Conservation (phyloP, 2,113 vertebrate species). For the Platichthys flesus region DNA sequence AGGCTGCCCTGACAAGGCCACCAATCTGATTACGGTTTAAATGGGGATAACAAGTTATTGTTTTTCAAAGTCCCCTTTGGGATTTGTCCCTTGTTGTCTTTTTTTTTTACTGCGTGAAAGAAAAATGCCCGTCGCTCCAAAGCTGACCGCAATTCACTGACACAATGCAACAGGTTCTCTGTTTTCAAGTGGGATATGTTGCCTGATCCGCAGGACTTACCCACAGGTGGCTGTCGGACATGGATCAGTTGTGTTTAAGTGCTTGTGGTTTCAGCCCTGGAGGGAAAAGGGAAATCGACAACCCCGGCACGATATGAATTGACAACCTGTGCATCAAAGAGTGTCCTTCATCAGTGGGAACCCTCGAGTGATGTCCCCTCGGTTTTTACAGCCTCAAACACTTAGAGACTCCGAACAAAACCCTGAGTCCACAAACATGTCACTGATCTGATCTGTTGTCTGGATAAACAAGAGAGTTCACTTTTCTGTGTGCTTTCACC, state of each 20-base stretch:
- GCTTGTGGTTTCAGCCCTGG: conserved; percentile 57
- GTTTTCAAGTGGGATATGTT: conserved; percentile 64
- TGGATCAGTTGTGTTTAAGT: conserved; percentile 52
- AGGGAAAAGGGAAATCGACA: conserved; percentile 50
- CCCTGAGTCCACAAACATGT: background rate
- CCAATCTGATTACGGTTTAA: conserved; percentile 73
- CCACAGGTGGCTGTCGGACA: conserved; percentile 56
- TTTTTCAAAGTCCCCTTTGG: conserved; percentile 45
- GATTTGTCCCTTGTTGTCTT: conserved; percentile 15
- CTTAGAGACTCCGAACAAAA: background rate
- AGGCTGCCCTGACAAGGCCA: conserved; percentile 63
- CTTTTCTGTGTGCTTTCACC: background rate
- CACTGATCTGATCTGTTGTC: background rate
- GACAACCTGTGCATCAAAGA: conserved; percentile 41
- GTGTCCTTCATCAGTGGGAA: conserved; percentile 9
- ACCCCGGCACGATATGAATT: conserved; percentile 34
- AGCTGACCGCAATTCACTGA: conserved; percentile 48
- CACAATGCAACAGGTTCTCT: conserved; percentile 65
- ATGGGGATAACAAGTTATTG: conserved; percentile 65
- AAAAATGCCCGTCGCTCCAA: conserved; percentile 57
- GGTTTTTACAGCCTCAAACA: background rate
- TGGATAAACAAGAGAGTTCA: conserved; percentile 27
- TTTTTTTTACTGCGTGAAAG: conserved; percentile 43
- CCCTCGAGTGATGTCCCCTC: background rate
- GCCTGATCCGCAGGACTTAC: conserved; percentile 28